phyloP scores from a whole-genome alignment of 2,888 invertebrate species.

The Melikaiella ostensackeni region DNA sequence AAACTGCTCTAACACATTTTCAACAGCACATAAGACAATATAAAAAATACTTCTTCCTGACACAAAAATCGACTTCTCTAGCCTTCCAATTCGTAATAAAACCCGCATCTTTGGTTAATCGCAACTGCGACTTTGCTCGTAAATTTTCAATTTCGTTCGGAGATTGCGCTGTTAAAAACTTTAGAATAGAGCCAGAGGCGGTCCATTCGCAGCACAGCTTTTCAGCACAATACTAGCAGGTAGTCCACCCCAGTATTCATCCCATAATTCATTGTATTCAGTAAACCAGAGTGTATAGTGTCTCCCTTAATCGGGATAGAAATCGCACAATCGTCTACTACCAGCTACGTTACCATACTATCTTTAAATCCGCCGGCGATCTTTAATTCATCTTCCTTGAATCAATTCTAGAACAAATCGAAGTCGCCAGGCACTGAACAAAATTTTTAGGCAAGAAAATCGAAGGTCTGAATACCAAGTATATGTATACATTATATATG shows the following conservation, averaged over 20 bases:
- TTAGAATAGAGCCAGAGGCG: slow-evolving; percentile 34
- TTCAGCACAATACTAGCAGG: slow-evolving; percentile 26
- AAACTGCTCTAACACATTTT: background rate
- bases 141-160: slow-evolving; percentile 25
- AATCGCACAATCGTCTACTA: background rate
- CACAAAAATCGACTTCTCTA: background rate
- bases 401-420: slow-evolving; percentile 24
- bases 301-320: background rate
- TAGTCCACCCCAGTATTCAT: slow-evolving; percentile 13
- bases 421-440: background rate
- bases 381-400: background rate
- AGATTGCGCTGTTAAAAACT: slow-evolving; percentile 20
- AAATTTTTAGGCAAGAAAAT: background rate
- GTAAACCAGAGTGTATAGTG: slow-evolving; percentile 5
- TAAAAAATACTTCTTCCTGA: background rate
- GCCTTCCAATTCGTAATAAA: background rate
- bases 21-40: background rate
- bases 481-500: background rate
- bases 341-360: background rate
- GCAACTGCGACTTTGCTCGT: slow-evolving; percentile 12
- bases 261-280: slow-evolving; percentile 19
- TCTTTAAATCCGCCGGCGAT: background rate
- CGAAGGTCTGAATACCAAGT: background rate
- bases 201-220: slow-evolving; percentile 23
- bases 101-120: background rate